Evolutionary conservation across 1,140 invertebrate species (phyloP), one percentile per base, ranked within the genome.

Genomic region (Pristionchus pacificus): DNA sequence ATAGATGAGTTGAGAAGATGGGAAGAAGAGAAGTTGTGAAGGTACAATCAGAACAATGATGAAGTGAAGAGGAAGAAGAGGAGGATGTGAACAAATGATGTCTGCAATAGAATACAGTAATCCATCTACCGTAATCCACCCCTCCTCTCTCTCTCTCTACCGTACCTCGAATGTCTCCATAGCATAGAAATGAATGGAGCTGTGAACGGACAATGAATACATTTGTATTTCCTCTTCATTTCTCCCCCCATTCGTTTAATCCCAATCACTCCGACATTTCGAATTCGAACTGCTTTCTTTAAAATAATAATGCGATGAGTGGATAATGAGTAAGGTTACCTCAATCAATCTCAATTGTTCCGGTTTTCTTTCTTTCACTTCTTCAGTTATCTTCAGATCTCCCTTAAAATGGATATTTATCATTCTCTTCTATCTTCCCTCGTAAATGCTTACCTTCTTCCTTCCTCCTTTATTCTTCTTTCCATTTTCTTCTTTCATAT

Each of bases 281-380:
- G 38, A 19, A 49, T 49, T 6, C 6, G 6, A 6, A 49, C 38
- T 49, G n/a, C n/a, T n/a, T n/a, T n/a, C n/a, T n/a, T n/a, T n/a
- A n/a, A n/a, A n/a, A n/a, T n/a, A n/a, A n/a, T 49, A 25, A 49
- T 31, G 38, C 3, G 49, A 29, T 66, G 65, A 14, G 65, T 13
- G 3, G n/a, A 13, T 19, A 66, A 38, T n/a, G 31, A 27, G 13
- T 27, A n/a, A 24, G 65, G 31, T 38, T 38, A 6, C 65, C 55
- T 66, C 31, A 29, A 15, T 49, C 25, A 29, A 57, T 25, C 14
- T 25, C 27, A 13, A 25, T 32, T 25, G 28, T n/a, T 25, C n/a
- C 10, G 2, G 2, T 32, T 30, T 64, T 64, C 62, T 31, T 64
- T 31, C 30, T 64, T 31, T n/a, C 25, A 24, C 60, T 25, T 61